phyloP scores from a whole-genome alignment of 1,140 invertebrate genomes.

The Drosophila nannoptera region DNA sequence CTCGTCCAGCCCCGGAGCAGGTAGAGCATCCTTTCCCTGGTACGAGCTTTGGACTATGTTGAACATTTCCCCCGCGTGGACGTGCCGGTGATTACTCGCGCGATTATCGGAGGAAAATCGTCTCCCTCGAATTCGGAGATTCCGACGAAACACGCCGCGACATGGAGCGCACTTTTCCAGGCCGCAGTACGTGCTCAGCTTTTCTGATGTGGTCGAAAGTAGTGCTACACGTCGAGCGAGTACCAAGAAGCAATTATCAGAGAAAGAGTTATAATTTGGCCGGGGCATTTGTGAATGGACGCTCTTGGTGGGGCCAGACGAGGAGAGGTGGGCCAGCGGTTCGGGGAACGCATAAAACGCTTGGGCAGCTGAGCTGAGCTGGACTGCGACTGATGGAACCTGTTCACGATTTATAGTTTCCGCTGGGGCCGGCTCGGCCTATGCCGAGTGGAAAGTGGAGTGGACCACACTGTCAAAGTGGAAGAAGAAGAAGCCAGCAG shows the following conservation, averaged over 20 bases:
- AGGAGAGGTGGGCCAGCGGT: conserved; percentile 23
- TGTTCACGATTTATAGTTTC: conserved; percentile 64
- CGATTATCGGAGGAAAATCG: conserved; percentile 52
- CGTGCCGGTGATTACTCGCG: conserved; percentile 55
- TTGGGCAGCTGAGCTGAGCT: conserved; percentile 20
- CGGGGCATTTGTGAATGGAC: conserved; percentile 53
- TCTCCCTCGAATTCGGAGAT: conserved; percentile 50
- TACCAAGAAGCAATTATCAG: conserved; percentile 54
- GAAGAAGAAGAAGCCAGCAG: conserved; percentile 38
- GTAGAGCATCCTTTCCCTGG: too few species aligned
- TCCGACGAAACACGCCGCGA: conserved; percentile 44
- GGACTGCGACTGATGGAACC: conserved; percentile 39
- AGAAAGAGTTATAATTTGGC: conserved; percentile 62
- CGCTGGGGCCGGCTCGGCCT: conserved; percentile 39
- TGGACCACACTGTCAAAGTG: conserved; percentile 44
- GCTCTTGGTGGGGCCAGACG: conserved; percentile 29
- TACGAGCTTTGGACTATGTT: too few species aligned
- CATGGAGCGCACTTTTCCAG: conserved; percentile 50
- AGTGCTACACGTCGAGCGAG: conserved; percentile 56
- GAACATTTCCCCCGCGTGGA: conserved; percentile 9
- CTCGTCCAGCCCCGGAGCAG: too few species aligned
- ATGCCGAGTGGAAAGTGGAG: conserved; percentile 17
- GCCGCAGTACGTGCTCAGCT: conserved; percentile 53
- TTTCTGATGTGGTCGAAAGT: conserved; percentile 34
- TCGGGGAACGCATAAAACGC: conserved; percentile 53